Base-by-base conservation (phyloP, 2,888 invertebrate genomes). In the Polia nebulosa region DNA sequence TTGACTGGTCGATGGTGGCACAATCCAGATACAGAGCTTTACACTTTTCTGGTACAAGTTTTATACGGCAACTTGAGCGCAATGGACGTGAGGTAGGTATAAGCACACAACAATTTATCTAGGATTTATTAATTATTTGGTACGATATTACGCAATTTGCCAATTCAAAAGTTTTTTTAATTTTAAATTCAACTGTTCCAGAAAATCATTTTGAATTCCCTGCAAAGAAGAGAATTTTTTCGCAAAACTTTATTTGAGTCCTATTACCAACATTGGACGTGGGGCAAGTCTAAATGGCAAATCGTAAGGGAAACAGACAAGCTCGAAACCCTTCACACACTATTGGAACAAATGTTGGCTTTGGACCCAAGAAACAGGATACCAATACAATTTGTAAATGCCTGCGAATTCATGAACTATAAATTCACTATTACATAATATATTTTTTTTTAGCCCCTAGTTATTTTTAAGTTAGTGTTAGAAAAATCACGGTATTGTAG, bases 291-390 rank as follows among this genome's bases (percentile, higher is more conserved):
- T 0, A 20, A 34, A 3, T 61, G 45, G 32, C 68, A 84, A 62
- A 71, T 65, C 25, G 29, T 47, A 0, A 39, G 59, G 2, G 88
- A 89, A 53, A 29, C 57, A 6, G 13, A 27, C 20, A 90, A 90
- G 79, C 41, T 89, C 1, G 41, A 52, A 3, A 25, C 41, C 7
- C 72, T 93, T 5, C 17, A 65, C 13, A 57, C 32, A 0, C 71
- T 93, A 45, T 74, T 94, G 51, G 59, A 86, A 27, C 69, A 88
- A 72, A 94, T 94, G 92, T 79, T 94, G 68, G 56, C 67, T 0
- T 47, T 93, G 22, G 78, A 91, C 58, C 93, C 94, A 0, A 73
- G 70, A 1, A 8, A 72, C 3, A 86, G 94, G 52, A 11, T 90
- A 27, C 72, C 88, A 13, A 90, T 93, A 36, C 89, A 90, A 60